Evolutionary conservation across 2,888 invertebrate species (phyloP).

Genomic region (Lepidochrysops patricia): DNA sequence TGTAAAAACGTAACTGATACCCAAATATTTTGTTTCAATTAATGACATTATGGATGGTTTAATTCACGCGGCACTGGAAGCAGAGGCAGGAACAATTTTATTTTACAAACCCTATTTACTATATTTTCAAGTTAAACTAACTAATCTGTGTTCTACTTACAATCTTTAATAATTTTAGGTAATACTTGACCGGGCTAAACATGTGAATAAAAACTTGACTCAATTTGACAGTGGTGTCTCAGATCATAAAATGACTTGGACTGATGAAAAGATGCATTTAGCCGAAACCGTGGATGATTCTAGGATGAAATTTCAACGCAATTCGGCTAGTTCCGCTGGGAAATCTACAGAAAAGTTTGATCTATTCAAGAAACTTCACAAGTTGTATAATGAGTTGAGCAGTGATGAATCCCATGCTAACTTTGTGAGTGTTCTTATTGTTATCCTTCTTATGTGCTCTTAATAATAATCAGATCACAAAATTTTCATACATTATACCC

Average conservation of each 20-base stretch:
- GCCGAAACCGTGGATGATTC: constrained; percentile 67
- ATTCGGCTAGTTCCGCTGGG: constrained; percentile 48
- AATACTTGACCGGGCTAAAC: constrained; percentile 68
- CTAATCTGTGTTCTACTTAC: constrained; percentile 17
- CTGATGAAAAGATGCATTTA: constrained; percentile 67
- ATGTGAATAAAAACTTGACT: constrained; percentile 64
- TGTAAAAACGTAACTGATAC: constrained; percentile 54
- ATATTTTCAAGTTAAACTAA: constrained; percentile 22
- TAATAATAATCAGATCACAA: background rate
- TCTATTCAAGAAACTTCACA: constrained; percentile 68
- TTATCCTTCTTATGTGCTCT: background rate
- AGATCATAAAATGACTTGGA: constrained; percentile 73
- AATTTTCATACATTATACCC: background rate
- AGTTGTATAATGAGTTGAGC: constrained; percentile 63
- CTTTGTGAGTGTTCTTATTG: constrained; percentile 49
- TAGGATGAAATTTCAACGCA: constrained; percentile 64
- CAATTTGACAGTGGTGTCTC: constrained; percentile 64
- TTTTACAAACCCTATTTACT: constrained; percentile 38
- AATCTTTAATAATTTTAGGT: constrained; percentile 44
- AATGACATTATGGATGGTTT: constrained; percentile 75
- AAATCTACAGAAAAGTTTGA: constrained; percentile 62
- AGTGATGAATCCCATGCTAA: constrained; percentile 63
- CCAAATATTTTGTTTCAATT: constrained; percentile 62
- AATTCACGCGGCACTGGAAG: constrained; percentile 75
- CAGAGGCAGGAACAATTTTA: constrained; percentile 58